Evolutionary conservation across 2,113 vertebrate species (phyloP).

Genomic region (Mesocricetus auratus): DNA sequence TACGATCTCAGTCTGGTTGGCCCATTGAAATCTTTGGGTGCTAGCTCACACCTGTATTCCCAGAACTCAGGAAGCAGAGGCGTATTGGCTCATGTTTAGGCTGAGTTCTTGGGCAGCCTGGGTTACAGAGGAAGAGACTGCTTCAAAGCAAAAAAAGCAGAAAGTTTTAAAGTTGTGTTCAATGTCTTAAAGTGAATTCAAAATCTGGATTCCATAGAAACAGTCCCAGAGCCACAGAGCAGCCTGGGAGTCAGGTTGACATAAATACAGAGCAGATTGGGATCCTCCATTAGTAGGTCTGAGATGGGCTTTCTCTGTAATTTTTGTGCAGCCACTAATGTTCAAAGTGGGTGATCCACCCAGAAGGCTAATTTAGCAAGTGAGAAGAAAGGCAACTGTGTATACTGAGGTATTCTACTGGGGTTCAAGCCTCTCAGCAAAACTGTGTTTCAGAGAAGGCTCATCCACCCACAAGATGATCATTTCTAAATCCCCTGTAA

Average conservation of each 20-base stretch:
- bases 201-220: constrained; percentile 10
- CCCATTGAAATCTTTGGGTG: too few species aligned
- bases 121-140: too few species aligned
- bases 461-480: rapidly evolving
- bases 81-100: too few species aligned
- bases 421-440: neutral
- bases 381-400: neutral
- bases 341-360: neutral
- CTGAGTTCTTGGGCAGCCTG: too few species aligned
- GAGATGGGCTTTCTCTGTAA: neutral
- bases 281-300: neutral
- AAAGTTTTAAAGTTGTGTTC: neutral
- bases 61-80: too few species aligned
- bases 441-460: neutral
- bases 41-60: too few species aligned
- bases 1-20: neutral
- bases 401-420: neutral
- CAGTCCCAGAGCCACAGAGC: neutral
- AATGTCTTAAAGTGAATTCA: constrained; percentile 18
- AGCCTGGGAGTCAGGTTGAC: neutral
- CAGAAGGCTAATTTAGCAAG: neutral
- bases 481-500: neutral
- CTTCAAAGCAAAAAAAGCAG: too few species aligned
- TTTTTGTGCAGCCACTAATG: neutral
- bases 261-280: neutral